Conservation (phyloP, 2,888 invertebrate species). For the Embidobia sp. region DNA sequence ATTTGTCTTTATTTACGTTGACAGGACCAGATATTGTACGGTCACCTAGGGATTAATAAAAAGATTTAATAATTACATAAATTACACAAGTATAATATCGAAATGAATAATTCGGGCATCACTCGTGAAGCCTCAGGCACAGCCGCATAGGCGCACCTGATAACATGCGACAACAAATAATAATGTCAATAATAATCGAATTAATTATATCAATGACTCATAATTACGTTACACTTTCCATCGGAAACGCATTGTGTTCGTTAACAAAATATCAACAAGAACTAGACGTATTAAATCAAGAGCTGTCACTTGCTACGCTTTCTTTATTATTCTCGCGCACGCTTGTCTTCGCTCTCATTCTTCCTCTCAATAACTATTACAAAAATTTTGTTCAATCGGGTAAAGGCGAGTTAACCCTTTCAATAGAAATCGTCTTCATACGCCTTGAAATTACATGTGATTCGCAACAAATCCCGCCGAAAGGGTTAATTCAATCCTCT, state of each 20-base stretch:
- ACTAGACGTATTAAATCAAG: conserved; percentile 47
- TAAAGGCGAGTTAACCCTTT: conserved; percentile 8
- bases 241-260: conserved; percentile 42
- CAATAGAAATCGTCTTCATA: no score
- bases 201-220: conserved; percentile 9
- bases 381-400: conserved; percentile 16
- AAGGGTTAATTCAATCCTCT: no score
- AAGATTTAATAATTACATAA: conserved; percentile 48
- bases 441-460: no score
- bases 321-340: background rate
- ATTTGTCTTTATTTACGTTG: conserved; percentile 56
- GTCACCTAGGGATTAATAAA: conserved; percentile 49
- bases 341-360: background rate
- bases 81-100: conserved; percentile 59
- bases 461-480: no score
- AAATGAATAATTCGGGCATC: conserved; percentile 37
- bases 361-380: conserved; percentile 17
- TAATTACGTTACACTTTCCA: conserved; percentile 34
- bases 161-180: conserved; percentile 58
- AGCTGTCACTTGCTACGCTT: conserved; percentile 22
- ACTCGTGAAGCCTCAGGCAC: conserved; percentile 22
- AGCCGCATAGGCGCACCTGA: conserved; percentile 33
- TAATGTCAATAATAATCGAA: conserved; percentile 27
- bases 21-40: conserved; percentile 54
- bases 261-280: conserved; percentile 60